A percentile compares a stretch with the other conserved stretches of the same genome.
phyloP scores from a whole-genome alignment of 2,113 vertebrate genomes.

The Ancistrus triradiatus region DNA sequence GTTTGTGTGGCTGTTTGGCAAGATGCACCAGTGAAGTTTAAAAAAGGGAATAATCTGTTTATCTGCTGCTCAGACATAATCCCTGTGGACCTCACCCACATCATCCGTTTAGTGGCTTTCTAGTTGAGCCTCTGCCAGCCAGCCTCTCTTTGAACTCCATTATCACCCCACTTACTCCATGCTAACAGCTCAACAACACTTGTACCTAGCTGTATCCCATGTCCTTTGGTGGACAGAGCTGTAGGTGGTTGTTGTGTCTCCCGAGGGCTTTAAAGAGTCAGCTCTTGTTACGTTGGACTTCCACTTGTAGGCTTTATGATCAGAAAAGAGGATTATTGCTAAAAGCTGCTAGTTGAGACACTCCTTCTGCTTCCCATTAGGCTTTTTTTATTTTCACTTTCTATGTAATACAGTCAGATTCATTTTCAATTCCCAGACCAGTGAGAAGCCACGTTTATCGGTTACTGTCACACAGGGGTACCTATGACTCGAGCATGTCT shows the following conservation, averaged over 20 bases:
- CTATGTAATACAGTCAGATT: too few species aligned
- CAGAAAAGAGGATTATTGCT: too few species aligned
- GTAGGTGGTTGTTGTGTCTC: constrained; percentile 26
- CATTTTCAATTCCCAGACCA: too few species aligned
- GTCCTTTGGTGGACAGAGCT: not conserved
- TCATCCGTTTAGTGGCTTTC: constrained; percentile 90
- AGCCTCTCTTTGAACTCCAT: constrained; percentile 36
- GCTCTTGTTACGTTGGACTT: constrained; percentile 1
- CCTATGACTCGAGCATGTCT: too few species aligned
- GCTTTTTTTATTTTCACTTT: too few species aligned
- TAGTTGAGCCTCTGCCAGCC: constrained; percentile 80
- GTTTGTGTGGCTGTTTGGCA: constrained; percentile 47
- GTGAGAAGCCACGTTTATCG: too few species aligned
- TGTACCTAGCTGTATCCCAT: not conserved
- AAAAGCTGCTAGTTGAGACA: too few species aligned
- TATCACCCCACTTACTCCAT: not conserved
- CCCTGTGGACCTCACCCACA: constrained; percentile 70
- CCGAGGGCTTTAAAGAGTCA: constrained; percentile 16
- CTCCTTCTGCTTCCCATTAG: too few species aligned
- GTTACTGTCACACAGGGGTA: too few species aligned
- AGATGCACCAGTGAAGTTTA: constrained; percentile 69
- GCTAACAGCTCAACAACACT: not conserved
- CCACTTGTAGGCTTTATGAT: not conserved
- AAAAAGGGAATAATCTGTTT: constrained; percentile 87
- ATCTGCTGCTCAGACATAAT: constrained; percentile 89